phyloP scores from a whole-genome alignment of 2,797 vertebrate genomes.

The Rhinophrynus dorsalis region DNA sequence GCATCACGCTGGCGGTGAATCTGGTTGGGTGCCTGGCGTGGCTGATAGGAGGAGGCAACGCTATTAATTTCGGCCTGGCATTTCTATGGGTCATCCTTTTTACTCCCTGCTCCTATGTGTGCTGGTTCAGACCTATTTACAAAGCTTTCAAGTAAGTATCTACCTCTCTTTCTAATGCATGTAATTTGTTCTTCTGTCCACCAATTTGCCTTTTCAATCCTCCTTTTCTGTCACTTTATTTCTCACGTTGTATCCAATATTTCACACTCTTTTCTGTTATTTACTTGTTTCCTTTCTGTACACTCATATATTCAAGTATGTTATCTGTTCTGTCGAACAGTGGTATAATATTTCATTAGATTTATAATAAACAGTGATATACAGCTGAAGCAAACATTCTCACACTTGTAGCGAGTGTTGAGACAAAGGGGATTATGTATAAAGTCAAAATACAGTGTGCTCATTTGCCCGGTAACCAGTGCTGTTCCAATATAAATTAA shows the following conservation, averaged over 20 bases:
- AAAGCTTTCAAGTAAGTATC: conserved; percentile 96
- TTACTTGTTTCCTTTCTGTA: no score
- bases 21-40: conserved; percentile 94
- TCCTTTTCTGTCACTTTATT: conserved; percentile 3
- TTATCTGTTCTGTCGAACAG: no score
- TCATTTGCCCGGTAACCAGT: no score
- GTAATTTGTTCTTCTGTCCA: not conserved
- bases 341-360: no score
- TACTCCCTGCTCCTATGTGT: conserved; percentile 97
- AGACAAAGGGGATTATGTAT: no score
- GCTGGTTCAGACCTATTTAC: conserved; percentile 98
- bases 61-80: conserved; percentile 95
- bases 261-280: not conserved
- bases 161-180: conserved; percentile 49
- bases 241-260: not conserved
- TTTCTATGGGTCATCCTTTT: conserved; percentile 98
- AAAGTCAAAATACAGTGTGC: no score
- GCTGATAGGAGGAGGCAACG: conserved; percentile 96
- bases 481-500: no score
- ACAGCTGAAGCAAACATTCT: no score
- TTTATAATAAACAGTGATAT: no score
- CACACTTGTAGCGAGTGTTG: no score
- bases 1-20: conserved; percentile 90
- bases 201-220: no score
- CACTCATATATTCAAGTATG: no score